Evolutionary conservation across 2,113 vertebrate species (phyloP).

Genomic region (Bubo scandiacus): DNA sequence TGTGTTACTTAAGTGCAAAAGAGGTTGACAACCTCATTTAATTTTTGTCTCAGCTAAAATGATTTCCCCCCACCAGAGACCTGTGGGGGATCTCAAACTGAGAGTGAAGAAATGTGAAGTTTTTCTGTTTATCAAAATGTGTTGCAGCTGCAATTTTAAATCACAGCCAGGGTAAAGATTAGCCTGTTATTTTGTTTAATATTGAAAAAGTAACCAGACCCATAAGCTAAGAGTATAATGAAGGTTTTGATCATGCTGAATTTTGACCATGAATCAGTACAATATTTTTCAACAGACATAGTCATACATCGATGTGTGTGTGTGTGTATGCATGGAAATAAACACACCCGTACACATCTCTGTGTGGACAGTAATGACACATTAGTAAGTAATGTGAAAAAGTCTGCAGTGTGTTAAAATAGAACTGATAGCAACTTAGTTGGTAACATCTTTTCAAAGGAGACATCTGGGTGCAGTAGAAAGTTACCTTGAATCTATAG

Average conservation of each 20-base stretch:
- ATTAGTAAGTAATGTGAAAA: background rate
- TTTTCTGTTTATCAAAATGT: background rate
- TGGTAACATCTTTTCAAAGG: background rate
- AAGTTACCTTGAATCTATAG: constrained; percentile 28
- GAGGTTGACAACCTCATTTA: background rate
- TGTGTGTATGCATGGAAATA: background rate
- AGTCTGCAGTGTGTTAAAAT: background rate
- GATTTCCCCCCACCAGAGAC: background rate
- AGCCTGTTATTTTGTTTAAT: background rate
- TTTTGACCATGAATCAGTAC: background rate
- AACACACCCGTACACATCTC: background rate
- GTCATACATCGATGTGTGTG: background rate
- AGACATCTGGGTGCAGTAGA: background rate
- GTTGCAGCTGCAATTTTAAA: background rate
- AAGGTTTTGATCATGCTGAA: background rate
- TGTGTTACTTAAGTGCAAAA: background rate
- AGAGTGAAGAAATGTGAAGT: background rate
- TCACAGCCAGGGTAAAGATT: background rate
- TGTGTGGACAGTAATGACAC: background rate
- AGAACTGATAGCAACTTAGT: background rate
- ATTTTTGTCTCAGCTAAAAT: background rate
- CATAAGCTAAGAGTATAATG: background rate
- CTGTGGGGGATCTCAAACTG: background rate
- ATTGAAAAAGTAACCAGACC: background rate
- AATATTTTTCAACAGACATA: background rate